phyloP scores from a whole-genome alignment of 2,113 vertebrate genomes.

The Dasyornis broadbenti region DNA sequence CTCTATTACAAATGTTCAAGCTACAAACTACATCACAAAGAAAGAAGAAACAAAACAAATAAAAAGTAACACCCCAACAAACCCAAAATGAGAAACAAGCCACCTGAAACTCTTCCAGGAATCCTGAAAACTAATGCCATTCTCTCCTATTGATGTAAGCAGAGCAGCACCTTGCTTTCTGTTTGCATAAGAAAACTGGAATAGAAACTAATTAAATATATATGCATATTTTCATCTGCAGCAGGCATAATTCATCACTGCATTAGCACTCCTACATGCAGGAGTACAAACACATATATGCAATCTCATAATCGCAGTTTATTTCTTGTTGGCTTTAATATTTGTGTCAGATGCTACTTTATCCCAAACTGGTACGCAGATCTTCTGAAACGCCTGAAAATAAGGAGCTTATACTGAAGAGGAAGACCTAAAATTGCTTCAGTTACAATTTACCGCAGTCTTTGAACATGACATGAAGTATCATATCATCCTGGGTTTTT shows the following conservation, averaged over 20 bases:
- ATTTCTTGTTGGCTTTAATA: slow-evolving; percentile 41
- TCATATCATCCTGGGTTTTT: not conserved
- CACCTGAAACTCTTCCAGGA: not conserved
- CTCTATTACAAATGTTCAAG: not conserved
- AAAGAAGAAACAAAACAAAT: not conserved
- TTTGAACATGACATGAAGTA: not conserved
- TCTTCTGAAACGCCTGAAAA: not conserved
- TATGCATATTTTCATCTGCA: slow-evolving; percentile 32
- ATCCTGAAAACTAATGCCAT: not conserved
- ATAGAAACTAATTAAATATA: slow-evolving; percentile 55
- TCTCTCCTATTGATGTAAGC: not conserved
- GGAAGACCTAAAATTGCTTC: not conserved
- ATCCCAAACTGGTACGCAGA: not conserved
- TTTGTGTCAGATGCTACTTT: slow-evolving; percentile 45
- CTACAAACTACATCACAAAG: not conserved
- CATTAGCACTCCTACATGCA: not conserved
- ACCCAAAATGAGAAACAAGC: not conserved
- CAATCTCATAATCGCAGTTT: not conserved
- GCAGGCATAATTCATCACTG: slow-evolving; percentile 7
- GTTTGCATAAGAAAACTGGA: no score
- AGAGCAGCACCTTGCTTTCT: not conserved
- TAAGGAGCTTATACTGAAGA: slow-evolving; percentile 45
- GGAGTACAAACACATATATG: not conserved
- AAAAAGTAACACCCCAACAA: not conserved
- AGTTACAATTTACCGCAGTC: not conserved